Base-by-base conservation (phyloP, 2,113 vertebrate genomes). In the Myocastor coypus region DNA sequence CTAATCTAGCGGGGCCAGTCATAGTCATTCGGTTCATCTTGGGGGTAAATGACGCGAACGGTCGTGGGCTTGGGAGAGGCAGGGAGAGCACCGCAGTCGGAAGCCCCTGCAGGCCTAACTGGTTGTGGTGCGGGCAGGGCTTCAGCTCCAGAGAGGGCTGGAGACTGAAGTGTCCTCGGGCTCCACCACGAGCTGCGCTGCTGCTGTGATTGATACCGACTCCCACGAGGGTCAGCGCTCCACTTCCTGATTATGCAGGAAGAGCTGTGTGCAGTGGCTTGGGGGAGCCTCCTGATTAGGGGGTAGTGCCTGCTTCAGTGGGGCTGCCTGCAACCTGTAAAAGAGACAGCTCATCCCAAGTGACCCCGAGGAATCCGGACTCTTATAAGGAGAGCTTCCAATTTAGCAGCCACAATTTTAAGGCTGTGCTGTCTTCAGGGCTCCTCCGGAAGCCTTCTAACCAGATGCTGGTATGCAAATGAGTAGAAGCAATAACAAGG, bases 371-470 rank as follows among this genome's bases (percentile, higher is more conserved):
- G 50, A 46, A 59, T 52, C 71, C 55, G 64, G 87, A 83, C 13
- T 57, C 1, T 2, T 2, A 84, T 55, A 16, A 63, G 83, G 83
- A 59, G 86, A 93, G 69, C 66, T 80, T 32, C 46, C 77, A 34
- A 64, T 82, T 63, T 30, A 80, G 63, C 59, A 78, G 68, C 83
- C 61, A 26, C 59, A 32, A 68, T 95, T 90, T 85, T 28, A n/a
- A 86, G 82, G 64, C 42, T n/a, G 69, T 24, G 83, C 50, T 59
- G 83, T 80, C 88, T 91, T 55, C 46, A 9, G 52, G 61, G 61
- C 96, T 90, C 95, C 75, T n/a, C 7, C 46, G 46, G 55, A 93
- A 97, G 95, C 95, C n/a, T 91, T 42, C 66, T 98, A 93, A 97
- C 94, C 93, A 96, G 92, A 91, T 96, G 95, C 96, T 96, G 96